These are phyloP conservation scores for Pyrgus malvae DNA, from an alignment of 2,888 invertebrate species.

Conservation along the genomic window DNA sequence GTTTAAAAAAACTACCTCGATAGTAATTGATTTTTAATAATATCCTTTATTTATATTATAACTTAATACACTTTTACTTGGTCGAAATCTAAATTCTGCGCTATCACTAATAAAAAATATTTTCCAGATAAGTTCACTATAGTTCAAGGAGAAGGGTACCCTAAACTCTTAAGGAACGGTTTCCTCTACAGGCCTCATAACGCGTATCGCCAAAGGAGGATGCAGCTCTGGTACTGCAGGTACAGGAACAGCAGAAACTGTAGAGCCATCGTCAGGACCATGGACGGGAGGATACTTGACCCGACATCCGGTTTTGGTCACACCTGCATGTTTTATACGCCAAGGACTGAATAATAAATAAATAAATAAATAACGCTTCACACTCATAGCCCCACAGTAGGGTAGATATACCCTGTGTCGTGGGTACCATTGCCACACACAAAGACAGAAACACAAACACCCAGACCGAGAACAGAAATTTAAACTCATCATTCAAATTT, in stretches of 20 bases:
- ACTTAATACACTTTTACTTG: too few species aligned
- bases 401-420: too few species aligned
- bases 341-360: not conserved
- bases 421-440: too few species aligned
- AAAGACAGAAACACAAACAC: too few species aligned
- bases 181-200: constrained; percentile 53
- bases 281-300: constrained; percentile 36
- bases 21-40: too few species aligned
- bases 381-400: too few species aligned
- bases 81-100: not conserved
- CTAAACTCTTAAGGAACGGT: constrained; percentile 49
- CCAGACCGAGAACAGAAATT: too few species aligned
- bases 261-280: constrained; percentile 38
- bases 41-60: too few species aligned
- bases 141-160: constrained; percentile 42
- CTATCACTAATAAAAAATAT: constrained; percentile 3
- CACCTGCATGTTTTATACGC: constrained; percentile 27
- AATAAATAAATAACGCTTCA: too few species aligned
- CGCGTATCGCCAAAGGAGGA: constrained; percentile 45
- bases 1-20: too few species aligned
- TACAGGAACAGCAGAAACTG: constrained; percentile 40
- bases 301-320: constrained; percentile 27
- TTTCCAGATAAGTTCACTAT: constrained; percentile 32
- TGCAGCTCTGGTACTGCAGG: constrained; percentile 57
- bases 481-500: too few species aligned